phyloP scores from a whole-genome alignment of 2,797 vertebrate genomes.

The Propithecus perrieri region DNA sequence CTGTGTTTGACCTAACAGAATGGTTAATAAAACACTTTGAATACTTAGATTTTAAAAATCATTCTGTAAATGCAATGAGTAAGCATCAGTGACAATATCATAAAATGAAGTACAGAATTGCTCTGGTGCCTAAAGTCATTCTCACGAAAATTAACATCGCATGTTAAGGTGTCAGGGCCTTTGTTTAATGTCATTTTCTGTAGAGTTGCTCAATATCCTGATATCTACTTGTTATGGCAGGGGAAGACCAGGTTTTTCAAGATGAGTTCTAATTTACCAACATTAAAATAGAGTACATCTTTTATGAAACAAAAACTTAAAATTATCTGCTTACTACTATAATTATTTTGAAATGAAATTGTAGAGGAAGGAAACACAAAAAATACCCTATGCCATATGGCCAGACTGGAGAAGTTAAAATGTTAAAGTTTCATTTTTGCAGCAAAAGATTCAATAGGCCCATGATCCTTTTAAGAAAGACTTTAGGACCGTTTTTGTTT shows the following conservation, averaged over 20 bases:
- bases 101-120: background rate
- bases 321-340: background rate
- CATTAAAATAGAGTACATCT: background rate
- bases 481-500: constrained; percentile 69
- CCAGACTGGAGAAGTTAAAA: background rate
- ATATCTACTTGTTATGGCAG: background rate
- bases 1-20: background rate
- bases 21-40: background rate
- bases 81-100: background rate
- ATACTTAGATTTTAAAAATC: background rate
- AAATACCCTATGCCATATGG: background rate
- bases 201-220: background rate
- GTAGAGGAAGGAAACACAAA: background rate
- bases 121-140: background rate
- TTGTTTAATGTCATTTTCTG: background rate
- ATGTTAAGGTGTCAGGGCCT: background rate
- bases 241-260: background rate
- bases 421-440: constrained; percentile 43
- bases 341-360: constrained; percentile 38
- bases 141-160: background rate
- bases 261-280: background rate
- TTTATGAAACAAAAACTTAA: background rate
- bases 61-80: background rate
- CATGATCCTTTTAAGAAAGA: constrained; percentile 59
- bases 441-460: constrained; percentile 57